Percentiles rank a stretch among this genome's conserved stretches.
phyloP scores from a whole-genome alignment of 2,888 invertebrate genomes.

The Hirtodrosophila alboralis region DNA sequence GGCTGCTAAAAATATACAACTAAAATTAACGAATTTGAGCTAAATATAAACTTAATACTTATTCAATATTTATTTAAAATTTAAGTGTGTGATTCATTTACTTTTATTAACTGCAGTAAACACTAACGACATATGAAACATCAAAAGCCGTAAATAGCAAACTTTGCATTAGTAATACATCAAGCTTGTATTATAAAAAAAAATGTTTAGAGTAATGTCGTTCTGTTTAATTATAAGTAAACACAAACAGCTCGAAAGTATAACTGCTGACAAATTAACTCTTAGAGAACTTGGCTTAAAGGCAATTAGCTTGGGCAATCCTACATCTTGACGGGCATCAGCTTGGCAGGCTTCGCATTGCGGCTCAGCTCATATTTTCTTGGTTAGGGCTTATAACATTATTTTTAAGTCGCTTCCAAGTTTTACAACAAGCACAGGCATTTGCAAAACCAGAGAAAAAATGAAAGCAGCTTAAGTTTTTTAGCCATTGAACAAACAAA shows the following conservation, averaged over 20 bases:
- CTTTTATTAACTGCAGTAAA: no score
- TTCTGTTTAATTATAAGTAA: constrained; percentile 68
- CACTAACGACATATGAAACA: no score
- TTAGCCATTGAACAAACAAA: constrained; percentile 61
- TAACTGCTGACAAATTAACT: constrained; percentile 61
- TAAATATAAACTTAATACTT: no score
- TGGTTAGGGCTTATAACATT: constrained; percentile 11
- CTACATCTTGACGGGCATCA: constrained; percentile 8
- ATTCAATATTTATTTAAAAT: background rate
- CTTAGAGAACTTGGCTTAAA: constrained; percentile 33
- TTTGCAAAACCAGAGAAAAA: constrained; percentile 8
- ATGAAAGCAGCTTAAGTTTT: constrained; percentile 55
- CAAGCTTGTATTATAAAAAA: no score
- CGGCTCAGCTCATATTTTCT: background rate
- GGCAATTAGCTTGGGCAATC: constrained; percentile 47
- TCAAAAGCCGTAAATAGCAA: no score
- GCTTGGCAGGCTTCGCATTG: background rate
- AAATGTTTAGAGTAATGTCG: constrained; percentile 23
- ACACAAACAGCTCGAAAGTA: constrained; percentile 50
- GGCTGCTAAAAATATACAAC: no score
- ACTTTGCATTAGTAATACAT: no score
- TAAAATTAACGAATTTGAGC: no score
- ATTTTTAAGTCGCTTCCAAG: constrained; percentile 16
- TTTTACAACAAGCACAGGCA: constrained; percentile 1
- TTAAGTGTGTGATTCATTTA: no score